phyloP scores from a whole-genome alignment of 2,113 vertebrate species.

The Geococcyx californianus region DNA sequence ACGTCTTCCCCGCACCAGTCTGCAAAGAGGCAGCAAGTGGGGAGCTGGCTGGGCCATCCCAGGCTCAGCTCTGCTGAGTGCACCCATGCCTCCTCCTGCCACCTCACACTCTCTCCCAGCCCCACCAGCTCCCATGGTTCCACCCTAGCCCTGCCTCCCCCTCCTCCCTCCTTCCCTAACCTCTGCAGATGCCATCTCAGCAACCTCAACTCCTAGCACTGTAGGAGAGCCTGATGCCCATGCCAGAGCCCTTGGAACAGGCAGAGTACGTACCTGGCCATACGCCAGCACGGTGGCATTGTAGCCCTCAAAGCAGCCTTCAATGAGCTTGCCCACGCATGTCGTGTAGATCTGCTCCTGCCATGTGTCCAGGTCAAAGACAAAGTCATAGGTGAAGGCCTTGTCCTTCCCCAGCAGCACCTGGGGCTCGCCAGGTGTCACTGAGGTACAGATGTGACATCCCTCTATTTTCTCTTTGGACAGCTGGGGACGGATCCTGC shows the following conservation, averaged over 20 bases:
- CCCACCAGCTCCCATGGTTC: neutral
- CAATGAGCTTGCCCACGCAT: conserved; percentile 90
- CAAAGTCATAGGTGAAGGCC: conserved; percentile 97
- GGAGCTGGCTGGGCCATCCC: neutral
- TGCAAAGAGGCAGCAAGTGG: conserved; percentile 21
- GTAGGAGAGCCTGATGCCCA: no score
- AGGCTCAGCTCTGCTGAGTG: neutral
- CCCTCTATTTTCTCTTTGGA: conserved; percentile 97
- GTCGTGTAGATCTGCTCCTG: conserved; percentile 86
- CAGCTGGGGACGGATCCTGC: conserved; percentile 96
- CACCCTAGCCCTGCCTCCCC: neutral
- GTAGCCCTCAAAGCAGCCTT: conserved; percentile 96
- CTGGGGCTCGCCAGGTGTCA: conserved; percentile 93
- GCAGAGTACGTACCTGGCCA: conserved; percentile 81
- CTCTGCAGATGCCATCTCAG: neutral
- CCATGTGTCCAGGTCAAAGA: conserved; percentile 90
- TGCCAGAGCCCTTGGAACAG: rapidly evolving
- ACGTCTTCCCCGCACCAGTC: conserved; percentile 95
- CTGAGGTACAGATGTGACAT: conserved; percentile 93
- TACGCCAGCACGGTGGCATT: conserved; percentile 97
- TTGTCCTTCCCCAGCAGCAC: conserved; percentile 97
- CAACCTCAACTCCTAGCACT: neutral
- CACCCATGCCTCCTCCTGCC: neutral
- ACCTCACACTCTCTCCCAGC: neutral
- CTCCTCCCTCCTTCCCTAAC: neutral